Conservation (phyloP, 2,113 vertebrate genomes). For the Ploceus nigricollis region DNA sequence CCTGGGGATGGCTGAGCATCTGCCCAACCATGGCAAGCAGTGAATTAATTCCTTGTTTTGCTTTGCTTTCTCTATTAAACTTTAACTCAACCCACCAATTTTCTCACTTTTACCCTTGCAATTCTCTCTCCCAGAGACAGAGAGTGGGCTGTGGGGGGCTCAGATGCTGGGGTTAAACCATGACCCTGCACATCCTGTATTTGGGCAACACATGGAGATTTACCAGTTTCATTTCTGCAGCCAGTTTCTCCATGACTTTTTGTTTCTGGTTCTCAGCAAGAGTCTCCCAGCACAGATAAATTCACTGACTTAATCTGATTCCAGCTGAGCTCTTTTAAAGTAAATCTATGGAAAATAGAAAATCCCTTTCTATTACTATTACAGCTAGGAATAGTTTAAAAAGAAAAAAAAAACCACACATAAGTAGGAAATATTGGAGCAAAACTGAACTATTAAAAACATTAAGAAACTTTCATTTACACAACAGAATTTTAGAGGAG, state of each 20-base stretch:
- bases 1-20: background rate
- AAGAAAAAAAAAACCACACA: background rate
- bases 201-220: background rate
- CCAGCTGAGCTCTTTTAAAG: slow-evolving; percentile 53
- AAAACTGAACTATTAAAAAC: background rate
- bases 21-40: background rate
- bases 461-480: background rate
- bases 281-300: slow-evolving; percentile 17
- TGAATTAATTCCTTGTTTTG: background rate
- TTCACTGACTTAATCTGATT: slow-evolving; percentile 51
- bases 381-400: background rate
- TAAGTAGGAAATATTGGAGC: background rate
- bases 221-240: background rate
- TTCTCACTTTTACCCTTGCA: background rate
- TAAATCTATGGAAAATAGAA: slow-evolving; percentile 40
- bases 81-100: background rate
- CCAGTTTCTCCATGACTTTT: background rate
- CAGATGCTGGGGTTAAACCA: background rate
- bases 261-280: slow-evolving; percentile 39
- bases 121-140: background rate
- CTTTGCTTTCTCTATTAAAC: background rate
- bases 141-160: background rate
- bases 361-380: slow-evolving; percentile 26
- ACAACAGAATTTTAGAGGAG: background rate
- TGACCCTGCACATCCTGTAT: background rate